Base-by-base conservation (phyloP, 2,797 vertebrate species). In the Antrozous pallidus region DNA sequence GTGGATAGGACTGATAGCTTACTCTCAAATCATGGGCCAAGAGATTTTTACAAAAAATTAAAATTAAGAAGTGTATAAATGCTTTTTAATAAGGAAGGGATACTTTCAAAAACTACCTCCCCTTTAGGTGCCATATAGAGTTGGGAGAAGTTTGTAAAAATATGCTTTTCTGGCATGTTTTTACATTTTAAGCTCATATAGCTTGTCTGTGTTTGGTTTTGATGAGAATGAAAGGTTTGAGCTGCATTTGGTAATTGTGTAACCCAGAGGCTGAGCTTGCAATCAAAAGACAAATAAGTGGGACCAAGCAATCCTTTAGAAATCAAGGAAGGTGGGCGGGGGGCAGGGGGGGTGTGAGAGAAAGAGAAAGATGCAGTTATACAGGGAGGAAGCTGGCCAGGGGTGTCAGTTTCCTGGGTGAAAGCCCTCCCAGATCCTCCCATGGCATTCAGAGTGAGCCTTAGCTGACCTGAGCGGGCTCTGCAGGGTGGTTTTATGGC, bases 101-200 rank as follows among this genome's bases (percentile, higher is more conserved):
- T 54, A 54, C 51, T 22, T 54, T 54, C 51, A 54, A 22, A 54
- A 54, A 54, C 51, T 22, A 22, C 20, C 51, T 22, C 51, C 22
- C 51, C 51, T 54, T 54, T 54, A 22, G 51, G 51, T 54, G 51
- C 51, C 20, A 54, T 54, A 54, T 54, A 54, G 51, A 54, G 20
- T 54, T 54, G 69, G 22, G 87, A 67, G 24, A 63, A 36, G 17
- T 42, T n/a, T 42, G 12, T 10, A 54, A 54, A 88, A 89, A 77
- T 51, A 56, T 22, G 69, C 22, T 69, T 93, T 86, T 24, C 63
- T 51, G 91, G 71, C 22, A n/a, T 17, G 45, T 58, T 95, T 95
- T 94, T 94, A 40, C 89, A 87, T 91, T 89, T 94, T 45, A 93
- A 91, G 45, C 28, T 73, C 71, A 6, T 85, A 14, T 67, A 84